Base-by-base conservation (phyloP, 2,113 vertebrate genomes). In the Monopterus albus region DNA sequence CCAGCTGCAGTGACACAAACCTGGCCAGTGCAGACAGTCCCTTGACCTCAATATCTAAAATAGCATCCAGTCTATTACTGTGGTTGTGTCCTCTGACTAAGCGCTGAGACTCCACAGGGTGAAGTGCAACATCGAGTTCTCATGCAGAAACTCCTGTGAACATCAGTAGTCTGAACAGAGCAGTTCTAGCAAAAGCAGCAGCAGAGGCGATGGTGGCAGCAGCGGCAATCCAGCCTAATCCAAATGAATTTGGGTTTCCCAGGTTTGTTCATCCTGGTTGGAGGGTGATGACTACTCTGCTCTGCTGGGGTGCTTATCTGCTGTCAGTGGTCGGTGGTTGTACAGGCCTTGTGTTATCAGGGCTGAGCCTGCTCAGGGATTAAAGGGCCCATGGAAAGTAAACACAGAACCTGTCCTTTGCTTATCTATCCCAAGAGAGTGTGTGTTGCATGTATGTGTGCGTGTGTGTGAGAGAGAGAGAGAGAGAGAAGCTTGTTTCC, bases 341-440 rank as follows among this genome's bases (percentile, higher is more conserved):
- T 85, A 85, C 86, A 72, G 84, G 78, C 78, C 76, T 47, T 1
- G 56, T 90, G 88, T 92, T 93, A 93, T 93, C 92, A 82, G 89
- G 86, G 84, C 91, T 90, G 77, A 89, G 86, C 80, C 85, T 86
- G 89, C 85, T 91, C 61, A 9, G 89, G 86, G 91, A 92, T 88
- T 89, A 89, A 89, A 91, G 87, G 78, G 80, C 78, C 87, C 75
- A 72, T 64, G 78, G 82, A 88, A 88, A 86, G 90, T 92, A 93
- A 92, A 92, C 89, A 91, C 38, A 87, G 87, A 90, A 90, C 90
- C 85, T 91, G 91, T 90, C 91, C 87, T 92, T 87, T 85, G 82
- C 88, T 93, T 91, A 93, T 92, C 90, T 91, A 69, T 86, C 81
- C 86, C 79, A 45, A 55, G 86, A 86, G 87, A 79, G 84, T 65